Evolutionary conservation across 1,140 invertebrate genomes (phyloP).

Genomic region (Drosophila lacteicornis): DNA sequence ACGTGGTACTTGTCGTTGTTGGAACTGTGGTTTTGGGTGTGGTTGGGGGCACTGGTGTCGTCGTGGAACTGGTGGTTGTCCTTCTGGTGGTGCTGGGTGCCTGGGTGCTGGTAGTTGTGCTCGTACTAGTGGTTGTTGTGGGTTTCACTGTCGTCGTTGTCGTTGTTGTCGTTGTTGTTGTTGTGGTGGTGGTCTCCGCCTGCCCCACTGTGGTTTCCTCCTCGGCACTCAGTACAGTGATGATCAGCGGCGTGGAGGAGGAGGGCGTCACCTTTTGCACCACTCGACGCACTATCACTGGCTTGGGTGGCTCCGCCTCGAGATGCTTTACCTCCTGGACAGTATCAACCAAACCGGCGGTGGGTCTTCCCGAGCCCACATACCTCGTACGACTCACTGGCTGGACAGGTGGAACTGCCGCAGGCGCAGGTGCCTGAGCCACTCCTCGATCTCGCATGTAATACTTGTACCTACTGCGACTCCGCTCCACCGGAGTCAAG

Average conservation of each 20-base stretch:
- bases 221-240: constrained; percentile 84
- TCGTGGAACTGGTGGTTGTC: constrained; percentile 27
- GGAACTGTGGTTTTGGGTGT: constrained; percentile 14
- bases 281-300: constrained; percentile 49
- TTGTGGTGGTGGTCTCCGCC: constrained; percentile 51
- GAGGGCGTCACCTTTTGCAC: constrained; percentile 38
- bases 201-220: constrained; percentile 71
- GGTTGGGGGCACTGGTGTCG: constrained; percentile 7
- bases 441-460: constrained; percentile 85
- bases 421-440: constrained; percentile 5
- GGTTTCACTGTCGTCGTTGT: constrained; percentile 36
- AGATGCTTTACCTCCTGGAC: constrained; percentile 30
- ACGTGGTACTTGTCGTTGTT: constrained; percentile 13
- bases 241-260: constrained; percentile 85
- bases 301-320: constrained; percentile 22
- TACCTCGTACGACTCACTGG: constrained; percentile 59
- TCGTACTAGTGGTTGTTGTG: constrained; percentile 47
- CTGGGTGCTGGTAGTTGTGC: constrained; percentile 20
- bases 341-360: constrained; percentile 43
- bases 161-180: constrained; percentile 29
- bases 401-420: constrained; percentile 22
- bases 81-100: constrained; percentile 26
- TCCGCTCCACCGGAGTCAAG: constrained; percentile 70
- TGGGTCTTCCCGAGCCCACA: constrained; percentile 67
- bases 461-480: constrained; percentile 83